phyloP scores from a whole-genome alignment of 2,888 invertebrate species.

The Drosophila yooni region DNA sequence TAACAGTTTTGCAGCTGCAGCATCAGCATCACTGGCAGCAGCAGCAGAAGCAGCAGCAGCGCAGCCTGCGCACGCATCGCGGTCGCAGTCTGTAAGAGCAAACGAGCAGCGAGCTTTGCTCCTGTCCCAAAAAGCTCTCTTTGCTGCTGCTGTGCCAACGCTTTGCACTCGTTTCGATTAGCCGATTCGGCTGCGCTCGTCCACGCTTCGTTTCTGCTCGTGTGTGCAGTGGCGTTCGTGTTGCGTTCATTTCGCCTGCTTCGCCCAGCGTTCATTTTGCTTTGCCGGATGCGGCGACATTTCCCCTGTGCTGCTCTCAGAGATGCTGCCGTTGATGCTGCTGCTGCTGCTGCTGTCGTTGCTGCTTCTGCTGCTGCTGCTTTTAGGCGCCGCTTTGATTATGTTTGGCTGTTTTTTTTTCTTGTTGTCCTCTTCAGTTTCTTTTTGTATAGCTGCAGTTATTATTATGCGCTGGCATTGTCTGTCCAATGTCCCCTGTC shows the following conservation, averaged over 20 bases:
- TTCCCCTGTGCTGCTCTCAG: slow-evolving; percentile 50
- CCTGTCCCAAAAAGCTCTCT: slow-evolving; percentile 75
- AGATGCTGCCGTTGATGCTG: slow-evolving; percentile 3
- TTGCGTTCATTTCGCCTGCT: slow-evolving; percentile 33
- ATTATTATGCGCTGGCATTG: slow-evolving; percentile 77
- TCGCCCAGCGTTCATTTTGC: slow-evolving; percentile 44
- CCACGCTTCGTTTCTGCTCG: slow-evolving; percentile 34
- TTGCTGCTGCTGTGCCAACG: slow-evolving; percentile 9
- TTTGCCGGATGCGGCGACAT: slow-evolving; percentile 42
- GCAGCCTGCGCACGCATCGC: slow-evolving; percentile 69
- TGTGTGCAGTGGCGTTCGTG: slow-evolving; percentile 13
- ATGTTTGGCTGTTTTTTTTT: slow-evolving; percentile 41
- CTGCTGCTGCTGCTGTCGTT: slow-evolving; percentile 3
- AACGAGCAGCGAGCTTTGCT: slow-evolving; percentile 28
- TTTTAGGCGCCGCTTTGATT: slow-evolving; percentile 63
- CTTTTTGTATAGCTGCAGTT: slow-evolving; percentile 65
- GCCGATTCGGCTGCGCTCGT: slow-evolving; percentile 37
- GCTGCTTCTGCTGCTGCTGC: slow-evolving; percentile 35
- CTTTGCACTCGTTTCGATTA: slow-evolving; percentile 51
- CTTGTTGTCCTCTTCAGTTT: slow-evolving; percentile 29
- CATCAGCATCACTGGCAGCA: slow-evolving; percentile 24
- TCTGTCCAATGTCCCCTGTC: slow-evolving; percentile 26
- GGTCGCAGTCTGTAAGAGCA: slow-evolving; percentile 25
- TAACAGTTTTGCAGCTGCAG: slow-evolving; percentile 48
- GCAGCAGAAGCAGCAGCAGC: slow-evolving; percentile 36